phyloP scores from a whole-genome alignment of 1,140 invertebrate genomes.

The Lycorma delicatula region DNA sequence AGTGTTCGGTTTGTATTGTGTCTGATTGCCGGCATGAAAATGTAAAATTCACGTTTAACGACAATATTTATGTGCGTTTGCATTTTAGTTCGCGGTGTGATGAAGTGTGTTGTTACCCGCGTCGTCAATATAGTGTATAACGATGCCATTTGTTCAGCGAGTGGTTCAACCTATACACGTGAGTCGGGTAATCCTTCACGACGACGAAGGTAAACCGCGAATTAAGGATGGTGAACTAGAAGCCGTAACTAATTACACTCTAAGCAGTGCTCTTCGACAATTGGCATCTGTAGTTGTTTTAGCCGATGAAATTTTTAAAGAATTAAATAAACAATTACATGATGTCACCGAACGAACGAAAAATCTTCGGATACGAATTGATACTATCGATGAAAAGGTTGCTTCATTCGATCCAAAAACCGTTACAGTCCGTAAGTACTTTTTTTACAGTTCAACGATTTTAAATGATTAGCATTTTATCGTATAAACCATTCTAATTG shows the following conservation, averaged over 20 bases:
- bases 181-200: constrained; percentile 49
- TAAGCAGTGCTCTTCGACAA: constrained; percentile 65
- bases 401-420: constrained; percentile 60
- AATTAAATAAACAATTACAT: constrained; percentile 57
- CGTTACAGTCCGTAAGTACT: constrained; percentile 79
- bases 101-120: neutral
- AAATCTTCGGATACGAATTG: constrained; percentile 50
- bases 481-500: no score
- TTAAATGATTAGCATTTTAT: no score
- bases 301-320: constrained; percentile 67
- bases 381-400: constrained; percentile 49
- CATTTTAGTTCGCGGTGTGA: no score
- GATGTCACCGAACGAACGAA: constrained; percentile 55
- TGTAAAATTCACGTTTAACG: no score
- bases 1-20: no score
- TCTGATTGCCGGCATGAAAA: no score
- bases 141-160: constrained; percentile 64
- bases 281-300: constrained; percentile 65
- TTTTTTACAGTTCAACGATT: no score
- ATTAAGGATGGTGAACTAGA: constrained; percentile 59
- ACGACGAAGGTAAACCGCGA: constrained; percentile 45
- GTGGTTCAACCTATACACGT: constrained; percentile 57
- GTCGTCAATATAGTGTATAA: neutral
- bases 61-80: no score
- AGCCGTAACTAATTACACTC: constrained; percentile 64